Evolutionary conservation across 2,888 invertebrate species (phyloP).

Genomic region (Stramonita haemastoma): DNA sequence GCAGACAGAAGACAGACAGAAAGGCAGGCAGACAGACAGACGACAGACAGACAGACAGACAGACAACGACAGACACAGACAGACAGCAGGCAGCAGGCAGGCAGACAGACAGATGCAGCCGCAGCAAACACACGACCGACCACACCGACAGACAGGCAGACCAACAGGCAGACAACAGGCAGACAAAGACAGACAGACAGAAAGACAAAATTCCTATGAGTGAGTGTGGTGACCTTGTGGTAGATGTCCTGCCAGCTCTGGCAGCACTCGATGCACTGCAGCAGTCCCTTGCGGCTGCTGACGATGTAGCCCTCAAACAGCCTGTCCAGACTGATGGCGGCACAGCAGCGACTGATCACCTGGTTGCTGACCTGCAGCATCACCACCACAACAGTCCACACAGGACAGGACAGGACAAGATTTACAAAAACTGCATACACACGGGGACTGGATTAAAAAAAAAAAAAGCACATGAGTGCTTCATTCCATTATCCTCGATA

Average conservation of each 20-base stretch:
- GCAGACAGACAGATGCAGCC: background rate
- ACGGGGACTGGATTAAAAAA: too few species aligned
- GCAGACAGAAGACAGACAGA: background rate
- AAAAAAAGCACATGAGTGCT: too few species aligned
- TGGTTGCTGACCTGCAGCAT: constrained; percentile 85
- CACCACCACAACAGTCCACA: too few species aligned
- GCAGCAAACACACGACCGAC: too few species aligned
- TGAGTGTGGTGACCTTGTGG: constrained; percentile 78
- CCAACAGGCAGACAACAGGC: too few species aligned
- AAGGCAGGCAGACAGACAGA: too few species aligned
- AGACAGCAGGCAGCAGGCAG: background rate
- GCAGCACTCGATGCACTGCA: constrained; percentile 87
- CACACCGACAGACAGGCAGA: too few species aligned
- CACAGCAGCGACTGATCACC: constrained; percentile 86
- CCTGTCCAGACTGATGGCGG: constrained; percentile 84
- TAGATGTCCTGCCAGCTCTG: constrained; percentile 87
- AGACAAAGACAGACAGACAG: background rate
- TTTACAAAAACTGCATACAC: too few species aligned
- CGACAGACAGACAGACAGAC: background rate
- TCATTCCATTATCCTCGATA: too few species aligned
- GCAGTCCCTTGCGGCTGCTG: constrained; percentile 85
- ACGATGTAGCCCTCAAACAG: constrained; percentile 86
- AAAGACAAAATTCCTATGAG: background rate
- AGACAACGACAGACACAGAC: background rate
- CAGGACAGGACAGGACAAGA: too few species aligned